phyloP scores from a whole-genome alignment of 1,140 invertebrate species.

The Hyposmocoma kahamanoa region DNA sequence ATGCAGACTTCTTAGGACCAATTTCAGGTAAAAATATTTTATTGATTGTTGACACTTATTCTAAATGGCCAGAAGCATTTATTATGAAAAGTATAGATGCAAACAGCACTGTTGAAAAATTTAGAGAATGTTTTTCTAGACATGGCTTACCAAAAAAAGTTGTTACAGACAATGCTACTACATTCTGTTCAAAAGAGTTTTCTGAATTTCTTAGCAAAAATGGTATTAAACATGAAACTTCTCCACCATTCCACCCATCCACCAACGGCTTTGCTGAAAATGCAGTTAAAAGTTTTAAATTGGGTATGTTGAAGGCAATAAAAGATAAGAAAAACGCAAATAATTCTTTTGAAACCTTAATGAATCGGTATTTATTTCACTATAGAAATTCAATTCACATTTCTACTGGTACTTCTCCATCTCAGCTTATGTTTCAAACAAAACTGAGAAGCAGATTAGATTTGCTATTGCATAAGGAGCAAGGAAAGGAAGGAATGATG shows the following conservation, averaged over 20 bases:
- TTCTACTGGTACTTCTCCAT: no score
- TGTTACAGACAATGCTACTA: slow-evolving; percentile 48
- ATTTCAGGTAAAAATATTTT: slow-evolving; percentile 24
- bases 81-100: neutral
- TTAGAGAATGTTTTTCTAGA: slow-evolving; percentile 28
- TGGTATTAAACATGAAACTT: slow-evolving; percentile 27
- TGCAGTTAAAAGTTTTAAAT: slow-evolving; percentile 25
- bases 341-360: no score
- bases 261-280: slow-evolving; percentile 39
- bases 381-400: no score
- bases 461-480: no score
- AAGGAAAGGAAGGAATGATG: no score
- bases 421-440: no score
- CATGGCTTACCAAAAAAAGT: slow-evolving; percentile 41
- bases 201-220: slow-evolving; percentile 33
- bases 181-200: slow-evolving; percentile 46
- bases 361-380: no score
- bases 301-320: slow-evolving; percentile 10
- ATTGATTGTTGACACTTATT: slow-evolving; percentile 26
- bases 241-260: slow-evolving; percentile 34
- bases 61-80: slow-evolving; percentile 28
- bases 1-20: slow-evolving; percentile 40
- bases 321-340: no score
- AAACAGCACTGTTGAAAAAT: slow-evolving; percentile 10
- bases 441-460: no score